A percentile compares a stretch with the other conserved stretches of the same genome.
Evolutionary conservation across 2,113 vertebrate genomes (phyloP).

Genomic region (Lutjanus erythropterus): DNA sequence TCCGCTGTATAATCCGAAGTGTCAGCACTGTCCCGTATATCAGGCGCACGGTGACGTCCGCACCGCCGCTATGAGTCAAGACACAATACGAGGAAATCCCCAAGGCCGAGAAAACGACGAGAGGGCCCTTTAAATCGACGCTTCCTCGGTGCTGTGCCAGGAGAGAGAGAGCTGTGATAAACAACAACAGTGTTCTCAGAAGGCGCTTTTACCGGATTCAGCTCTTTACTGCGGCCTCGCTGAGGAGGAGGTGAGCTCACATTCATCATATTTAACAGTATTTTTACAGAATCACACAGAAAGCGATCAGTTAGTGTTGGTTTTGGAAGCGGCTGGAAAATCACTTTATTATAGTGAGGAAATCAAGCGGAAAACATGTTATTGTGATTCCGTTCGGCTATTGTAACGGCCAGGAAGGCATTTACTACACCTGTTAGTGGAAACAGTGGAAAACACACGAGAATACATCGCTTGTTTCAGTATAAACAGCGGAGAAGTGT

Average conservation of each 20-base stretch:
- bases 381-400: not conserved
- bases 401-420: not conserved
- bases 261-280: not conserved
- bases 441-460: not conserved
- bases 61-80: constrained; percentile 50
- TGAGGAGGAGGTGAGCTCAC: constrained; percentile 36
- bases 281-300: not conserved
- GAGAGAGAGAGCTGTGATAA: constrained; percentile 51
- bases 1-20: constrained; percentile 35
- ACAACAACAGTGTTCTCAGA: constrained; percentile 70
- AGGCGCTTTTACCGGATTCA: constrained; percentile 53
- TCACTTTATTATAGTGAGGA: not conserved
- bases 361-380: not conserved
- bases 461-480: constrained; percentile 15
- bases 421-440: constrained; percentile 42
- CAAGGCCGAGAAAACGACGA: constrained; percentile 53
- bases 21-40: constrained; percentile 34
- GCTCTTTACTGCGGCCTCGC: constrained; percentile 32
- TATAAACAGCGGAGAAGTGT: constrained; percentile 36
- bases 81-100: constrained; percentile 81
- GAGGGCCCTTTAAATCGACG: constrained; percentile 75
- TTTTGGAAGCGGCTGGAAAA: not conserved
- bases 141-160: constrained; percentile 52
- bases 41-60: constrained; percentile 66
- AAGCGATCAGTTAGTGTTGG: not conserved